A percentile compares a stretch with the other conserved stretches of the same genome.
Evolutionary conservation across 2,888 invertebrate genomes (phyloP).

Genomic region (Bruchidius siliquastri): DNA sequence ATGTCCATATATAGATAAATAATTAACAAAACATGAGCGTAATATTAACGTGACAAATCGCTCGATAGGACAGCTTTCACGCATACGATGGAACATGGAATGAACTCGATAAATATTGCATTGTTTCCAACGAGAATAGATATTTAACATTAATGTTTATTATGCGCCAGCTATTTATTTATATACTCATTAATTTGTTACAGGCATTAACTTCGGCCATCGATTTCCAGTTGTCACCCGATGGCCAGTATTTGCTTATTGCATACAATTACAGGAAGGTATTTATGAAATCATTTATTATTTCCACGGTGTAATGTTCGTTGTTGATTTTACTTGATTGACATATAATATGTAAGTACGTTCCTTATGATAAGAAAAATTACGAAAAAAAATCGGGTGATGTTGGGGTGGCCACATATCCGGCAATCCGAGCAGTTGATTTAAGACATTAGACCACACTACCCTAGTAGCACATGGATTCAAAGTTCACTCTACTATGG

Average conservation of each 20-base stretch:
- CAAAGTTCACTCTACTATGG: no score
- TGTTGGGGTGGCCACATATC: no score
- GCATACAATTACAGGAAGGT: constrained; percentile 62
- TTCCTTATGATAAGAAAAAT: no score
- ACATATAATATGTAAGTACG: no score
- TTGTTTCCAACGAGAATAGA: not conserved
- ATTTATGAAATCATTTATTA: constrained; percentile 17
- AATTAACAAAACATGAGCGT: not conserved
- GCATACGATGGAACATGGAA: not conserved
- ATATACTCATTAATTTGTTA: constrained; percentile 19
- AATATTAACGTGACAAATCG: not conserved
- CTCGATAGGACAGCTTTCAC: not conserved
- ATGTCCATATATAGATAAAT: not conserved
- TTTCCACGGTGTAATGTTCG: no score
- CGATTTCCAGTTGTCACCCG: constrained; percentile 60
- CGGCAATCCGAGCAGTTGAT: no score
- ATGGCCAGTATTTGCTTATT: constrained; percentile 59
- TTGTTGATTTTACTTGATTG: no score
- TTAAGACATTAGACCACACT: no score
- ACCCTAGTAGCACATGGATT: no score
- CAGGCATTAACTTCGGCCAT: constrained; percentile 46
- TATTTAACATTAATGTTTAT: not conserved
- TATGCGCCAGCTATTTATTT: not conserved
- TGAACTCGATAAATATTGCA: not conserved
- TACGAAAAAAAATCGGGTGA: no score